A percentile compares a stretch with the other conserved stretches of the same genome.
Conservation (phyloP, 2,797 vertebrate species). For the Atherinosoma microstoma region DNA sequence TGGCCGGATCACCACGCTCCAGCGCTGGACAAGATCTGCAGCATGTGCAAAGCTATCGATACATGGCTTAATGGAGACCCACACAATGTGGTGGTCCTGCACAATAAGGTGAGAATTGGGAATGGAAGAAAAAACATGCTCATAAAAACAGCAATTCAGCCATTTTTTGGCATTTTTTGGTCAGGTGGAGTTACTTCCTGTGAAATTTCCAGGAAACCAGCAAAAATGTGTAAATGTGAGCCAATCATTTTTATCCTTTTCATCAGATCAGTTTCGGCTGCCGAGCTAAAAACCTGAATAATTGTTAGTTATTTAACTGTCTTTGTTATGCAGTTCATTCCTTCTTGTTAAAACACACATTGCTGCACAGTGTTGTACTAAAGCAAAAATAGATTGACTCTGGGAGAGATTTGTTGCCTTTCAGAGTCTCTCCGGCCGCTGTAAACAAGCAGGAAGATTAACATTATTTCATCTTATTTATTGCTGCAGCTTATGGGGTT, state of each 20-base stretch:
- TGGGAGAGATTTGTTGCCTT: conserved; percentile 7
- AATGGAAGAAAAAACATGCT: no score
- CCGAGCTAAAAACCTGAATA: conserved; percentile 4
- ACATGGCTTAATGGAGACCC: conserved; percentile 91
- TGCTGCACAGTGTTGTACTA: not conserved
- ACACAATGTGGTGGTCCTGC: conserved; percentile 92
- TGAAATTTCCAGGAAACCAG: not conserved
- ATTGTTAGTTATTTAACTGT: conserved; percentile 9
- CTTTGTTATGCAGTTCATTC: not conserved
- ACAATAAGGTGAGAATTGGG: conserved; percentile 88
- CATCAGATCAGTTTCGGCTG: not conserved
- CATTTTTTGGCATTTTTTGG: not conserved
- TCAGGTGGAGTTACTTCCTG: not conserved
- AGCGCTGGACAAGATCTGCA: conserved; percentile 96
- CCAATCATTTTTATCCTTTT: not conserved
- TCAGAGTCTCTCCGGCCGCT: not conserved
- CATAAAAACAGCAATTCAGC: no score
- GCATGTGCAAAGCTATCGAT: conserved; percentile 98
- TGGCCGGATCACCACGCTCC: conserved; percentile 97
- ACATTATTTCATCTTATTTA: conserved; percentile 19
- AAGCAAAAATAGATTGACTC: conserved; percentile 5
- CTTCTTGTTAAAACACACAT: conserved; percentile 6
- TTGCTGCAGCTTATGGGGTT: not conserved
- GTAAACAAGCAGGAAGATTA: conserved; percentile 23
- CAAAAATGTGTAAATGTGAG: not conserved